These are phyloP conservation scores for Semibalanus balanoides DNA, from an alignment of 1,140 invertebrate genomes.

Conservation along the genomic window DNA sequence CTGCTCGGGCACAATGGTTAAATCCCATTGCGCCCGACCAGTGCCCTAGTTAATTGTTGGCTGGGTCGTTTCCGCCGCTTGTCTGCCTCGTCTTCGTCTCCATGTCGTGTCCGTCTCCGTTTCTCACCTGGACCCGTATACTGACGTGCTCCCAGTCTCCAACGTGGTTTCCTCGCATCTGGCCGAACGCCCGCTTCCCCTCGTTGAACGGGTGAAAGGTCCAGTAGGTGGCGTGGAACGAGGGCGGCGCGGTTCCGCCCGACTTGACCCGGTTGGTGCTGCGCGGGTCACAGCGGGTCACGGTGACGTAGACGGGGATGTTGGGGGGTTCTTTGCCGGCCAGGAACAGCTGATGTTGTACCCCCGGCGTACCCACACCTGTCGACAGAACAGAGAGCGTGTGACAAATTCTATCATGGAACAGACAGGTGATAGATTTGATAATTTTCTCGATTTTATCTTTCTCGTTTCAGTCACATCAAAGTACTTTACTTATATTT, in stretches of 20 bases:
- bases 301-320: not conserved
- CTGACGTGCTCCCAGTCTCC: slow-evolving; percentile 53
- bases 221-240: slow-evolving; percentile 50
- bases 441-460: no score
- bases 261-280: not conserved
- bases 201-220: slow-evolving; percentile 50
- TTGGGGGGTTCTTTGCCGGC: not conserved
- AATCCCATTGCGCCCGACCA: no score
- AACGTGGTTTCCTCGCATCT: slow-evolving; percentile 43
- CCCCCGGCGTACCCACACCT: not conserved
- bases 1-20: no score
- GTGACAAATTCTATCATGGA: no score
- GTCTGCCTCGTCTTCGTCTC: no score
- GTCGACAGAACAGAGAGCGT: no score
- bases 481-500: no score
- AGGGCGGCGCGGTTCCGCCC: slow-evolving; percentile 10
- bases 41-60: no score
- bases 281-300: not conserved
- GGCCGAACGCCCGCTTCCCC: slow-evolving; percentile 43
- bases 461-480: no score
- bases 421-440: no score
- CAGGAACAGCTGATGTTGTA: not conserved
- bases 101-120: no score
- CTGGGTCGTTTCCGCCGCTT: no score
- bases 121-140: slow-evolving; percentile 38